phyloP scores from a whole-genome alignment of 2,888 invertebrate genomes.

The Ypsolopha scabrella region DNA sequence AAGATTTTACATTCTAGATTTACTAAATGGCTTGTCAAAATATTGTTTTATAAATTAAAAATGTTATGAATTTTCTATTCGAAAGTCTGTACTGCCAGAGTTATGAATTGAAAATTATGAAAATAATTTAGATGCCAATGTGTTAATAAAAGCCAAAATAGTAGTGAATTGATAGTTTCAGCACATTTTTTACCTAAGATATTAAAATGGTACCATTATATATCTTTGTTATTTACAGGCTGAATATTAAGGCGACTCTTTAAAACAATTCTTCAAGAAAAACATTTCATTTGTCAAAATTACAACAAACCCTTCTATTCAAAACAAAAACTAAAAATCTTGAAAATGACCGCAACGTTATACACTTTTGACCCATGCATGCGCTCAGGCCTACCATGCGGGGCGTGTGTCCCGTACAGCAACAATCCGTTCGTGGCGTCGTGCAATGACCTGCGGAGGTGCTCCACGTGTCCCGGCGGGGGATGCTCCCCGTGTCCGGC shows the following conservation, averaged over 20 bases:
- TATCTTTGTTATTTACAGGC: too few relatives aligned
- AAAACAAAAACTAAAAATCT: conserved; percentile 4
- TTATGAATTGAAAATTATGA: too few relatives aligned
- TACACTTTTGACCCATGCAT: conserved; percentile 60
- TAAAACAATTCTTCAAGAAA: too few relatives aligned
- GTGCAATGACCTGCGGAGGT: conserved; percentile 37
- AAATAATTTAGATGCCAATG: too few relatives aligned
- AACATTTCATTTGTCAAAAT: too few relatives aligned
- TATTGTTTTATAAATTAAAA: background rate
- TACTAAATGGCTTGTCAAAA: too few relatives aligned
- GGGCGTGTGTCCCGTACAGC: conserved; percentile 50
- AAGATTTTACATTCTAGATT: background rate
- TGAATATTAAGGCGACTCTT: too few relatives aligned
- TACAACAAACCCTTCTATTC: background rate
- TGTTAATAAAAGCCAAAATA: too few relatives aligned
- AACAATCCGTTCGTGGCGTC: conserved; percentile 52
- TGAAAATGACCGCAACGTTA: conserved; percentile 55
- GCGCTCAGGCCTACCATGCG: conserved; percentile 45
- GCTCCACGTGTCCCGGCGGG: conserved; percentile 55
- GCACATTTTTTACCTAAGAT: too few relatives aligned
- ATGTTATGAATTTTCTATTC: background rate
- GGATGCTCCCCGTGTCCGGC: conserved; percentile 59
- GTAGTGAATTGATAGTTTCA: too few relatives aligned
- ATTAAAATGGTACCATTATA: too few relatives aligned
- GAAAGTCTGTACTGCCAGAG: background rate